Evolutionary conservation across 2,797 vertebrate species (phyloP), one percentile per base, ranked within the genome.

Genomic region (Crenuchus spilurus): DNA sequence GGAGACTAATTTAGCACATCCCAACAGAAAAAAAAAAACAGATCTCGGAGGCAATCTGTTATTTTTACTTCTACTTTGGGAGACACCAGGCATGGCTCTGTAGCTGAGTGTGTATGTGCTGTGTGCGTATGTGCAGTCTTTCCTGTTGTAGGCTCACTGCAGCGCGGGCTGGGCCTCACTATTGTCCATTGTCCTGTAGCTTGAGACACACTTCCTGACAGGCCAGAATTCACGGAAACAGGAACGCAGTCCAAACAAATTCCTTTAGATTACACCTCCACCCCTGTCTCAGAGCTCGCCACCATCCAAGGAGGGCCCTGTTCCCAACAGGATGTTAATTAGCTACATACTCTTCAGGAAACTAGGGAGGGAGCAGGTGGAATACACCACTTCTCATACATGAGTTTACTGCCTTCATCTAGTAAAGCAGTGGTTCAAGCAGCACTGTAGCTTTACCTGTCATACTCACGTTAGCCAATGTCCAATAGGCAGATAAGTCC

Each of bases 161-260:
- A 86, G 85, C 86, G 86, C 87, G 83, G 88, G 84, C 72, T 70
- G 62, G 3, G 72, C 75, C 87, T 88, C 48, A 90, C 90, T 92
- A 93, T 93, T 88, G 91, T 81, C 91, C 87, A 92, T 94, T 94
- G 93, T 94, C 88, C 80, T 20, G 24, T 72, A 76, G 88, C 82
- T 80, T 84, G 75, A 80, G 86, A 74, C 87, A 82, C 67, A 61
- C 84, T 92, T 94, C 92, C 92, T 92, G 90, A 77, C 80, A 74
- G 73, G 78, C 86, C 90, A 93, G 88, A 94, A 93, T 93, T 92
- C 89, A 87, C 90, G 92, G 93, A 94, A 94, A 92, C 87, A 87
- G 83, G 85, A 84, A 89, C 86, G 80, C 70, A 89, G 89, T 83
- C 89, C 89, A 93, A 93, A 92, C 90, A 94, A 92, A 92, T 89